Conservation (phyloP, 2,113 vertebrate species). For the Carassius gibelio region DNA sequence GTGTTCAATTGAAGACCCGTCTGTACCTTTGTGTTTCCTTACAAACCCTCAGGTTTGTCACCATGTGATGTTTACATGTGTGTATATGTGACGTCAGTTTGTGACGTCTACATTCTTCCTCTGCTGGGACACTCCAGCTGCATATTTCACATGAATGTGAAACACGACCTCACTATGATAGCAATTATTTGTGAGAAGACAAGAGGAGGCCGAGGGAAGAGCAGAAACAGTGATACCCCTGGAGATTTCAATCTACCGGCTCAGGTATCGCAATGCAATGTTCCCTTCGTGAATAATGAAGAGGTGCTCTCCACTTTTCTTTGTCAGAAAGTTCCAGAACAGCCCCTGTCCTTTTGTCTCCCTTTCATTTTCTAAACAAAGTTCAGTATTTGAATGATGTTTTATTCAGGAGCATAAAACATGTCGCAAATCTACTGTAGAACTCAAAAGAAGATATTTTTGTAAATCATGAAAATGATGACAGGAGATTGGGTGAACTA, state of each 20-base stretch:
- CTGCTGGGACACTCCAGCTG: not conserved
- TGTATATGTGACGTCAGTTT: constrained; percentile 24
- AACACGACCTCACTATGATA: not conserved
- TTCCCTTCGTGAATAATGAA: constrained; percentile 58
- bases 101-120: constrained; percentile 16
- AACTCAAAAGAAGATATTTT: not conserved
- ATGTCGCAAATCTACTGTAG: not conserved
- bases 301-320: not conserved
- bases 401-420: not conserved
- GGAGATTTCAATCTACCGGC: constrained; percentile 3
- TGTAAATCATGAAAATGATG: too few species aligned
- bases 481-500: not conserved
- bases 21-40: not conserved
- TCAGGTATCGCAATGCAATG: constrained; percentile 39
- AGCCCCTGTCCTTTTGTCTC: not conserved
- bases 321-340: constrained; percentile 25
- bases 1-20: not conserved
- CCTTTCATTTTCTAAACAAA: constrained; percentile 5
- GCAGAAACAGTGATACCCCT: constrained; percentile 41
- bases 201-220: not conserved
- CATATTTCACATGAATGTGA: constrained; percentile 6
- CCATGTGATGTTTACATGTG: constrained; percentile 9
- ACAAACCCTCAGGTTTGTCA: not conserved
- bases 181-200: constrained; percentile 29
- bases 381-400: not conserved